These are phyloP conservation scores for Felis chaus DNA, from an alignment of 2,113 vertebrate species.

Conservation along the genomic window DNA sequence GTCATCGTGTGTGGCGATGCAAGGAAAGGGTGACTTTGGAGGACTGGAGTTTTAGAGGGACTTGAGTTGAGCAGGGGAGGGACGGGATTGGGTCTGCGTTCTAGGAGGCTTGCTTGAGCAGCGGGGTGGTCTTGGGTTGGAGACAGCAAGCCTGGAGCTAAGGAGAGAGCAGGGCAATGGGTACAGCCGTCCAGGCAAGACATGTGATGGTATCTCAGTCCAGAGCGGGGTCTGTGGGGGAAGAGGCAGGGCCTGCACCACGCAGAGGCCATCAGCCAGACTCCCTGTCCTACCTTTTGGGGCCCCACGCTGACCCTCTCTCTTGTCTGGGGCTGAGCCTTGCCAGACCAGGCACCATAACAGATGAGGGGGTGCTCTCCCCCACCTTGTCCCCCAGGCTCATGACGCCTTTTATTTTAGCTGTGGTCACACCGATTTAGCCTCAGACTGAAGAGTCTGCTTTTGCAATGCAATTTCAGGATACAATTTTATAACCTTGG, in stretches of 20 bases:
- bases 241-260: neutral
- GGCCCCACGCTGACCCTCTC: fast-evolving
- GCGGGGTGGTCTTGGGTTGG: neutral
- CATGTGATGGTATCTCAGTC: neutral
- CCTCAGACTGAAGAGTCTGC: neutral
- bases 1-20: neutral
- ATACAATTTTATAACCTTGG: neutral
- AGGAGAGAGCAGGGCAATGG: neutral
- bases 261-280: fast-evolving
- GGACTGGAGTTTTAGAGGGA: neutral
- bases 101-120: neutral
- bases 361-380: neutral
- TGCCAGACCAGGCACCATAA: neutral
- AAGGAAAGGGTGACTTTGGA: neutral
- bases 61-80: neutral
- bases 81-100: neutral
- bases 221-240: neutral
- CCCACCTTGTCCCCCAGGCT: neutral
- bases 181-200: neutral
- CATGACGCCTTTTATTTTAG: neutral
- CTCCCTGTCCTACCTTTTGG: fast-evolving
- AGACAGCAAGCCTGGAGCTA: neutral
- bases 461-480: neutral
- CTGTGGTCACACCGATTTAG: neutral
- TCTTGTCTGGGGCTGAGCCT: neutral